Evolutionary conservation across 2,888 invertebrate species (phyloP).

Genomic region (Agrotis exclamationis): DNA sequence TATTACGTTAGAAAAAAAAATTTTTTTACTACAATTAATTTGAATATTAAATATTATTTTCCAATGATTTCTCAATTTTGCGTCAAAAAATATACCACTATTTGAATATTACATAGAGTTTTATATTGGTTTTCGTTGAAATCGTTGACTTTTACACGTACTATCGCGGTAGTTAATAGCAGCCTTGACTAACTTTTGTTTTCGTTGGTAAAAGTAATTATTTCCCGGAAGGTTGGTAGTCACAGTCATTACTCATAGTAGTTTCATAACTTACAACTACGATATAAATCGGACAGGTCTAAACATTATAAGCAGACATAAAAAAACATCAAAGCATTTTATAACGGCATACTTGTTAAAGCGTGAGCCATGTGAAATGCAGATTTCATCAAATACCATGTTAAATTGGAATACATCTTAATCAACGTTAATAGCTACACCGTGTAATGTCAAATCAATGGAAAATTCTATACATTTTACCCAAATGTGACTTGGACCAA

Average conservation of each 20-base stretch:
- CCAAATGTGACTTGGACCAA: neutral
- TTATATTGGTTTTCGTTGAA: neutral
- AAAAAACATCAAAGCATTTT: neutral
- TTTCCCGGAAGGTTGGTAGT: slow-evolving; percentile 18
- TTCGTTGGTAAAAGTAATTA: slow-evolving; percentile 35
- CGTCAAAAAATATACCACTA: neutral
- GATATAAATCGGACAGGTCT: neutral
- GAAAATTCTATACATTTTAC: neutral
- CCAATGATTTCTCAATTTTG: too few relatives aligned
- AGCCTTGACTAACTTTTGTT: slow-evolving; percentile 39
- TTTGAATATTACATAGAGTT: neutral
- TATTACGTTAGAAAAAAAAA: neutral
- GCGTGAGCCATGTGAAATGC: slow-evolving; percentile 9
- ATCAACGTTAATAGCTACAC: slow-evolving; percentile 6
- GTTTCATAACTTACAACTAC: neutral
- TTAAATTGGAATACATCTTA: slow-evolving; percentile 22
- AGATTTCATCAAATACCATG: slow-evolving; percentile 11
- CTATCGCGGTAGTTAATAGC: neutral
- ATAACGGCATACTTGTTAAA: neutral
- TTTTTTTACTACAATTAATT: too few relatives aligned
- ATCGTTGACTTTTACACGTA: slow-evolving; percentile 10
- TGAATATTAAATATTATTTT: too few relatives aligned
- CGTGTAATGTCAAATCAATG: slow-evolving; percentile 20
- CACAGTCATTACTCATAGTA: slow-evolving; percentile 35
- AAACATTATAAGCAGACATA: neutral